These are phyloP conservation scores for Myripristis murdjan DNA, from an alignment of 2,797 vertebrate species.

Conservation along the genomic window DNA sequence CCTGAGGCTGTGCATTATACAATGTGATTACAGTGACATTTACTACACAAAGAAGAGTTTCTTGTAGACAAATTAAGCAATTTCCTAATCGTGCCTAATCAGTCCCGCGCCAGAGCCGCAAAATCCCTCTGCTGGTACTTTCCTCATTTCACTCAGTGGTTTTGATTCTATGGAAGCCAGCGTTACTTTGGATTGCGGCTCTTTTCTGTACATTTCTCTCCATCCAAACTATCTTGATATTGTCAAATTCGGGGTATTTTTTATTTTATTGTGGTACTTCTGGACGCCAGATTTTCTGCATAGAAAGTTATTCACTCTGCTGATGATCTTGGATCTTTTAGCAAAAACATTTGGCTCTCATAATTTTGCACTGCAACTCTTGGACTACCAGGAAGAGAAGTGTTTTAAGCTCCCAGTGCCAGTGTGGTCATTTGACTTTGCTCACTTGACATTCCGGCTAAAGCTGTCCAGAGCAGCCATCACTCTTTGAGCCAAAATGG, in stretches of 20 bases:
- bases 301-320: neutral
- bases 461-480: neutral
- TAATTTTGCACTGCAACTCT: neutral
- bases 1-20: slow-evolving; percentile 47
- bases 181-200: neutral
- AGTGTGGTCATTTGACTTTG: neutral
- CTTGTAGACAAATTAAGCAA: slow-evolving; percentile 42
- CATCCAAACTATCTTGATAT: neutral
- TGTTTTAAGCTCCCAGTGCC: neutral
- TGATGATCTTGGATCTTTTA: neutral
- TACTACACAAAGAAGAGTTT: slow-evolving; percentile 48
- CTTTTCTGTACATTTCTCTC: neutral
- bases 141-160: slow-evolving; percentile 27
- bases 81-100: slow-evolving; percentile 43
- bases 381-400: neutral
- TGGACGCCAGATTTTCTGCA: neutral
- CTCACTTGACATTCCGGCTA: neutral
- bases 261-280: neutral
- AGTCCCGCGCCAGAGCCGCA: slow-evolving; percentile 2
- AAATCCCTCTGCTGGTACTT: slow-evolving; percentile 21
- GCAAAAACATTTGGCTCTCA: neutral
- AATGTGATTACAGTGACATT: slow-evolving; percentile 57
- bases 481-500: slow-evolving; percentile 51
- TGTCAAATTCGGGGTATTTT: neutral
- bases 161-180: slow-evolving; percentile 21